Evolutionary conservation across 2,113 vertebrate species (phyloP), one percentile per base, ranked within the genome.

Genomic region (Ageneiosus marmoratus): DNA sequence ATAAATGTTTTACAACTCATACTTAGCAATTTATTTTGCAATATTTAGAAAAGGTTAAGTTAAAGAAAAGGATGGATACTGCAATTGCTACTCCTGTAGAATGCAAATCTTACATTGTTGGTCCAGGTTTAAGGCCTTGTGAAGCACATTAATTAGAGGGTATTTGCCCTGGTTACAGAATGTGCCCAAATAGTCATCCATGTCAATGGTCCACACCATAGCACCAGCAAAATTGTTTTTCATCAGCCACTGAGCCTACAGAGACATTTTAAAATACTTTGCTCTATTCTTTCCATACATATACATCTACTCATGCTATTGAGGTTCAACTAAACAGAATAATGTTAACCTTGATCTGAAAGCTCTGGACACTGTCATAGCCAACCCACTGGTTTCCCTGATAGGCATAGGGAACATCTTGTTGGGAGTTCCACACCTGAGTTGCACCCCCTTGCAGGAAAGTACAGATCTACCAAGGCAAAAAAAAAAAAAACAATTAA

Each of bases 381-480:
- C 94, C 93, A 20, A 95, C 92, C 95, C 95, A 95, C 53, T 94
- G 90, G 82, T 89, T 91, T 41, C 91, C 91, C 83, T 94, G 93
- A 70, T 91, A 89, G 56, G 94, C 94, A 16, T 92, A 95, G 1
- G 94, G 93, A 37, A 95, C 94, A 67, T 88, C 83, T 89, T 95
- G 94, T 53, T 77, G 88, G 0, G 84, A 72, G 32, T 92, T 84
- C 92, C 93, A 92, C 0, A 83, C 73, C 50, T 85, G 73, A 75
- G 82, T 83, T 37, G 69, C 67, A 1, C 84, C 81, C 7, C 80
- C 78, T 65, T 81, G 60, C 32, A 85, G 41, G 73, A 85, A 85
- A n/a, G 60, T 77, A 51, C 86, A 87, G 20, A 87, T 81, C 86
- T 87, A 50, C 11, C 16, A 29, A 53, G 20, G 7, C 15, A 79